Evolutionary conservation across 2,797 vertebrate species (phyloP).

Genomic region (Mormyrus hasselquistii): DNA sequence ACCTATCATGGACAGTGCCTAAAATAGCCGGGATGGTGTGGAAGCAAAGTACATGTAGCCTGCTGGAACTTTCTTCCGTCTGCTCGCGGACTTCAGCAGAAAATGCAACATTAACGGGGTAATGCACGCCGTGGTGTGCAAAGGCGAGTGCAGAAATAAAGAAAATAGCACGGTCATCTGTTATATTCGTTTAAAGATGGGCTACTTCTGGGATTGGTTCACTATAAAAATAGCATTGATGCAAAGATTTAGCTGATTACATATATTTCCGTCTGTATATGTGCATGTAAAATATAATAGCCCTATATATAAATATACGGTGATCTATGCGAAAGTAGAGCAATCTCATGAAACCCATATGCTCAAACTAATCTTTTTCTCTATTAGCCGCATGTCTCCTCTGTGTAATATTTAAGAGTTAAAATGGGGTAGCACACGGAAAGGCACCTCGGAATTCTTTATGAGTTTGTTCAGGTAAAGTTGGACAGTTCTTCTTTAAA

Average conservation of each 20-base stretch:
- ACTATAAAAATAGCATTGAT: neutral
- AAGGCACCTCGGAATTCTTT: neutral
- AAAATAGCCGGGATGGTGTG: conserved; percentile 9
- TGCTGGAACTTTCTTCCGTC: conserved; percentile 7
- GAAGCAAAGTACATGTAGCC: neutral
- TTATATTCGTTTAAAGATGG: neutral
- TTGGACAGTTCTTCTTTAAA: neutral
- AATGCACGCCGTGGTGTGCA: neutral
- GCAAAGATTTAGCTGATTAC: neutral
- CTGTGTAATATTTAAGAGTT: neutral
- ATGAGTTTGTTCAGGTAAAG: neutral
- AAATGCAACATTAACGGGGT: neutral
- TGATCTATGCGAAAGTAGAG: no score
- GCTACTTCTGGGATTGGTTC: neutral
- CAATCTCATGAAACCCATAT: no score
- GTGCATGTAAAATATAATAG: neutral
- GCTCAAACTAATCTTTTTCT: no score
- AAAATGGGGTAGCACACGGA: neutral
- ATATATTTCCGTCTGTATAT: neutral
- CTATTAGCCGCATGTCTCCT: neutral
- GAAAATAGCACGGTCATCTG: neutral
- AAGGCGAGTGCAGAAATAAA: neutral
- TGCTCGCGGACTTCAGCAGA: neutral
- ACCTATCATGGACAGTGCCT: neutral
- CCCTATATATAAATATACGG: neutral